Conservation (phyloP, 2,113 vertebrate genomes). For the Cyrtonyx montezumae region DNA sequence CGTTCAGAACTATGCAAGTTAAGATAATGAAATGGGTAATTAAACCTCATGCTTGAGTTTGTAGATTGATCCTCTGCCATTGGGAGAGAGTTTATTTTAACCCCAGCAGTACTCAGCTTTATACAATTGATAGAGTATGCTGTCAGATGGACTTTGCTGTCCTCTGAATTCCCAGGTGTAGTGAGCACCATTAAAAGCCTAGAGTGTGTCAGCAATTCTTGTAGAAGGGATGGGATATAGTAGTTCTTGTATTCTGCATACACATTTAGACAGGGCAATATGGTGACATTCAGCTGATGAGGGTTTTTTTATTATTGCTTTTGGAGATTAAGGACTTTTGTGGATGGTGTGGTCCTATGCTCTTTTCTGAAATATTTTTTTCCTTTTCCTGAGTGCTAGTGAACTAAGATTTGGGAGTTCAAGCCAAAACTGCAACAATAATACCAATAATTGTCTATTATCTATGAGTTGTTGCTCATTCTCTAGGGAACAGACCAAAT, state of each 20-base stretch:
- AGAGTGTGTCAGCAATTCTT: neutral
- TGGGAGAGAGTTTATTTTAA: neutral
- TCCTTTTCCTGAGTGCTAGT: neutral
- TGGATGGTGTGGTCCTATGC: neutral
- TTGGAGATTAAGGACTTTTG: neutral
- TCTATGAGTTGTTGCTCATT: neutral
- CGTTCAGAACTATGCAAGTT: constrained; percentile 28
- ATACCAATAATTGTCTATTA: neutral
- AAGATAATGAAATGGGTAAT: constrained; percentile 68
- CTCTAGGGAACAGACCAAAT: neutral
- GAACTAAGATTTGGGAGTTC: neutral
- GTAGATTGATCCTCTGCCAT: constrained; percentile 60
- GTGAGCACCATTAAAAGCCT: neutral
- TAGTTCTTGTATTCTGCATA: neutral
- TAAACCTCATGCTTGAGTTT: constrained; percentile 63
- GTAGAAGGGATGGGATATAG: neutral
- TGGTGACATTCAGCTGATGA: neutral
- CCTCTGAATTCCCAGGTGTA: neutral
- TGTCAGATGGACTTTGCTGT: neutral
- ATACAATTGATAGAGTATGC: neutral
- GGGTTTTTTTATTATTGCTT: neutral
- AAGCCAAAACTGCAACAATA: neutral
- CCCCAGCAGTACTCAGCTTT: neutral
- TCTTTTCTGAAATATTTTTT: neutral
- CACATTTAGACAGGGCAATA: neutral